Percentiles rank a stretch among this genome's conserved stretches.
Evolutionary conservation across 2,797 vertebrate species (phyloP).

Genomic region (Sebastes minor): DNA sequence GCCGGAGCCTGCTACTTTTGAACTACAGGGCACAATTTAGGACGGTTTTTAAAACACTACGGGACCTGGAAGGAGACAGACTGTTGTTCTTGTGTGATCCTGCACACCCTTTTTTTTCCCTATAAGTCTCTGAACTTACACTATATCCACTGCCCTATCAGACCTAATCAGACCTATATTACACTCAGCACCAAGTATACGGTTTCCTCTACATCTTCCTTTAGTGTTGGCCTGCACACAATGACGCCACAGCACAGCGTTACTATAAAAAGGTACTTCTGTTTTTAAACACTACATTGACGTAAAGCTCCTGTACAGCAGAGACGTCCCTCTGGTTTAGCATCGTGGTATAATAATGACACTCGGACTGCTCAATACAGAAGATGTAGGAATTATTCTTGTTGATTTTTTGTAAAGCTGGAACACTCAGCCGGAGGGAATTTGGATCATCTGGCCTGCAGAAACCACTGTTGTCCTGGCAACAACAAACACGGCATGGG

Average conservation of each 20-base stretch:
- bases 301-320: not conserved
- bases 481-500: slow-evolving; percentile 22
- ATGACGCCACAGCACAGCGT: slow-evolving; percentile 19
- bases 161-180: slow-evolving; percentile 12
- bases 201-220: slow-evolving; percentile 22
- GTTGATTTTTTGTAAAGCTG: slow-evolving; percentile 14
- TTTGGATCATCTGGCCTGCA: slow-evolving; percentile 14
- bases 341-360: not conserved
- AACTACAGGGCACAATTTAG: slow-evolving; percentile 30
- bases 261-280: slow-evolving; percentile 53
- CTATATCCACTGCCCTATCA: slow-evolving; percentile 46
- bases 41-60: slow-evolving; percentile 64
- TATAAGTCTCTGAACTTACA: slow-evolving; percentile 1
- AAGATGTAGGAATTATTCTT: slow-evolving; percentile 30
- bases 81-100: slow-evolving; percentile 49
- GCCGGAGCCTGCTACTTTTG: slow-evolving; percentile 23
- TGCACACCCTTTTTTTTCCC: slow-evolving; percentile 12
- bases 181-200: slow-evolving; percentile 19
- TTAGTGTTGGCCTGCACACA: slow-evolving; percentile 23
- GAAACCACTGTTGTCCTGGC: slow-evolving; percentile 47
- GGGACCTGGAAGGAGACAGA: slow-evolving; percentile 38
- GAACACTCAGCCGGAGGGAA: slow-evolving; percentile 17
- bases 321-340: slow-evolving; percentile 8
- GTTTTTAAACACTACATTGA: slow-evolving; percentile 66
- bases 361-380: not conserved